Conservation (phyloP, 1,140 invertebrate species). For the Atopsyche davidsoni region DNA sequence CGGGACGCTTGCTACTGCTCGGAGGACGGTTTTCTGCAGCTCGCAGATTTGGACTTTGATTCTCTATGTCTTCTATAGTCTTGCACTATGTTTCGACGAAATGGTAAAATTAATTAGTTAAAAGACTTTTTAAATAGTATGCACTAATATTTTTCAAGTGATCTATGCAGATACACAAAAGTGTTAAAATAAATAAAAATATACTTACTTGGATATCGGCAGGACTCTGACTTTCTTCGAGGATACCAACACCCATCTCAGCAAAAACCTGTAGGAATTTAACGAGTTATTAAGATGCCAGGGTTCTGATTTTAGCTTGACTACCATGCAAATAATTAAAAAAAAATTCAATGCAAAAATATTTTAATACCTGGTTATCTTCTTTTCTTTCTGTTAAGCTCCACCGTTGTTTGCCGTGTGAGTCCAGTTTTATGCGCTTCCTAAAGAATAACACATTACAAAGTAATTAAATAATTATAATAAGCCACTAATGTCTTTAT, state of each 20-base stretch:
- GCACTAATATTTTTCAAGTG: background rate
- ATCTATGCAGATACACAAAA: too few relatives aligned
- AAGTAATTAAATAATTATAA: background rate
- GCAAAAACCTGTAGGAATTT: conserved; percentile 17
- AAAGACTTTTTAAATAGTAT: background rate
- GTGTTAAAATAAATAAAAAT: too few relatives aligned
- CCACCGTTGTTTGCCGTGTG: conserved; percentile 11
- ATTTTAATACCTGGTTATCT: conserved; percentile 16
- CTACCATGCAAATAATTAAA: background rate
- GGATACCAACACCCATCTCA: conserved; percentile 21
- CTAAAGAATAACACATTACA: conserved; percentile 2
- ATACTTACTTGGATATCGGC: conserved; percentile 12
- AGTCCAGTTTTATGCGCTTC: conserved; percentile 11
- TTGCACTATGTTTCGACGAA: background rate
- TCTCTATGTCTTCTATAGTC: conserved; percentile 18
- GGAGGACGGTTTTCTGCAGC: background rate
- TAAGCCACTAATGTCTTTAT: background rate
- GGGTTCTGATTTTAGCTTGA: background rate
- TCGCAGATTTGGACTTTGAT: conserved; percentile 19
- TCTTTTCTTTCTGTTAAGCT: conserved; percentile 13
- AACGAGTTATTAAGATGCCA: background rate
- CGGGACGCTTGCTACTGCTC: background rate
- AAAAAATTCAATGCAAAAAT: background rate
- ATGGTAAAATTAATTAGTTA: background rate
- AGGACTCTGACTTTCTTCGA: conserved; percentile 11